Conservation (phyloP, 2,888 invertebrate species). For the Drosophila neoperkinsi region DNA sequence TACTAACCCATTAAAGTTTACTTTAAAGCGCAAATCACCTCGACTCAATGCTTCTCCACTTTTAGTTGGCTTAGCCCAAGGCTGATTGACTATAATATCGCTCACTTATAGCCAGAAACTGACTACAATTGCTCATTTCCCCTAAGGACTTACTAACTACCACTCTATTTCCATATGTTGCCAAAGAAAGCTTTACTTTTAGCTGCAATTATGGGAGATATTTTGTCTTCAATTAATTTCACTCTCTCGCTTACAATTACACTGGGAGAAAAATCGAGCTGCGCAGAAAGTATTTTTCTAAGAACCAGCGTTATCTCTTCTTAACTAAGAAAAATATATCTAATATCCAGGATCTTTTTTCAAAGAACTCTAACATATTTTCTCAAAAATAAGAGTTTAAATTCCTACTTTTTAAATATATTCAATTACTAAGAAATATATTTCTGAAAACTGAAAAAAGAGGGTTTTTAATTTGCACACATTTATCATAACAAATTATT, state of each 20-base stretch:
- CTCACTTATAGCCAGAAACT: not conserved
- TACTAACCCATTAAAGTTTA: not conserved
- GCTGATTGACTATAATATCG: slow-evolving; percentile 3
- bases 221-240: too few relatives aligned
- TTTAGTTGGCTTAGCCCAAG: not conserved
- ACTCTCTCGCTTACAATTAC: too few relatives aligned
- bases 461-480: not conserved
- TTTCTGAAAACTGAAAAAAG: not conserved
- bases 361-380: not conserved
- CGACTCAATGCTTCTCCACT: not conserved
- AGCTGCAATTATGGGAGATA: too few relatives aligned
- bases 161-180: not conserved
- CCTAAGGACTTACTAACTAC: not conserved
- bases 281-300: not conserved
- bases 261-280: too few relatives aligned
- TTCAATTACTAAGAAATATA: not conserved
- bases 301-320: rapidly evolving
- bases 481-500: not conserved
- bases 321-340: not conserved
- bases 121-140: not conserved
- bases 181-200: too few relatives aligned
- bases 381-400: not conserved
- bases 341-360: not conserved
- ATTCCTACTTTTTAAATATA: not conserved
- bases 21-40: not conserved